Conservation (phyloP, 2,797 vertebrate species). For the Microcaecilia unicolor region DNA sequence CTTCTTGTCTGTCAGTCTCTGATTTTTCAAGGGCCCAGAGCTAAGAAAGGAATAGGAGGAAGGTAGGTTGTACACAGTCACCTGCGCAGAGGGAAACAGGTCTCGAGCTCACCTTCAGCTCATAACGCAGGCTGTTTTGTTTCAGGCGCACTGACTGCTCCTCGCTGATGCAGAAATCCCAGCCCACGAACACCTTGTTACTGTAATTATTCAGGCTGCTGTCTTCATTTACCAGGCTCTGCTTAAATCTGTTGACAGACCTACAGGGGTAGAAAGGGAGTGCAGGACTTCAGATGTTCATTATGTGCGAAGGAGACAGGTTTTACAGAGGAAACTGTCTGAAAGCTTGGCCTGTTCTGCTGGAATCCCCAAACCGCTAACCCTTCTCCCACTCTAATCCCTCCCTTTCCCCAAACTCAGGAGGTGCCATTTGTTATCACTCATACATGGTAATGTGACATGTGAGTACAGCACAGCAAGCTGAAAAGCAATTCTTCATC, state of each 20-base stretch:
- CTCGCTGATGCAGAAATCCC: slow-evolving; percentile 72
- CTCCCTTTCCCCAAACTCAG: too few species aligned
- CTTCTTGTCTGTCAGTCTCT: too few species aligned
- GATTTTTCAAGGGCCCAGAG: too few species aligned
- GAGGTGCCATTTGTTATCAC: too few species aligned
- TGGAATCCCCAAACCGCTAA: too few species aligned
- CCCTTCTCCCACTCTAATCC: too few species aligned
- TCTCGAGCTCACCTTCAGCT: slow-evolving; percentile 66
- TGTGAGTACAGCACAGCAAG: too few species aligned
- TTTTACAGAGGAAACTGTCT: too few species aligned
- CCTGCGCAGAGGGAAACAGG: too few species aligned
- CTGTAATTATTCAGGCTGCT: slow-evolving; percentile 62
- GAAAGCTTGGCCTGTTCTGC: too few species aligned
- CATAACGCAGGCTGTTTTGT: slow-evolving; percentile 66
- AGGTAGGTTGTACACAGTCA: neutral
- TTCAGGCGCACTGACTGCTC: slow-evolving; percentile 54
- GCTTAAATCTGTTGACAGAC: slow-evolving; percentile 58
- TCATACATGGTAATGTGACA: too few species aligned
- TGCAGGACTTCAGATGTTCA: neutral
- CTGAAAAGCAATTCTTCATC: too few species aligned
- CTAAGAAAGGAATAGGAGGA: neutral
- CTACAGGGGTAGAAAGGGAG: slow-evolving; percentile 25
- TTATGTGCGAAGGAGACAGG: neutral
- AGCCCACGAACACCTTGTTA: slow-evolving; percentile 65
- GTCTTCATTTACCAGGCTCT: slow-evolving; percentile 61